Conservation (phyloP, 2,888 invertebrate genomes). For the Rhamnusium bicolor region DNA sequence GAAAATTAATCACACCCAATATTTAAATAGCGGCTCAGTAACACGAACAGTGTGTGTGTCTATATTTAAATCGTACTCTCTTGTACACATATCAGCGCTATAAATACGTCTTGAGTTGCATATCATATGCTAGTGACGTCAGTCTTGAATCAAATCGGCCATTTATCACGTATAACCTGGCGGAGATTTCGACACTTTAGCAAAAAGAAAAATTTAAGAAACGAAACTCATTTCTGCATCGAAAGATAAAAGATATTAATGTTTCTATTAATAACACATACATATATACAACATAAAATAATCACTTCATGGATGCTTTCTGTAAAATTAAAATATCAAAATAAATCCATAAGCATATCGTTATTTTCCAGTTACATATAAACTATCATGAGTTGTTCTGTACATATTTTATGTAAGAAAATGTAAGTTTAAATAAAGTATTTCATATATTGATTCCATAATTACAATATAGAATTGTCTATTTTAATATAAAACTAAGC, state of each 20-base stretch:
- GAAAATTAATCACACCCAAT: conserved; percentile 22
- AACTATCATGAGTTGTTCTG: too few relatives aligned
- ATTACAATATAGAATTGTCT: too few relatives aligned
- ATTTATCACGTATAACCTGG: conserved; percentile 34
- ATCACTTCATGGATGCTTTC: background rate
- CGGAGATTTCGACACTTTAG: background rate
- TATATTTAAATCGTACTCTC: conserved; percentile 55
- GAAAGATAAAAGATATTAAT: conserved; percentile 1
- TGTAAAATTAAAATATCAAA: too few relatives aligned
- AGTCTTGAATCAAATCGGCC: conserved; percentile 42
- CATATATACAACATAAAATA: background rate
- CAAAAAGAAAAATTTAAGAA: background rate
- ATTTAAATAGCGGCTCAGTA: conserved; percentile 50
- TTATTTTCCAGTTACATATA: too few relatives aligned
- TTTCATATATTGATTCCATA: too few relatives aligned
- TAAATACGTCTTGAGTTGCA: conserved; percentile 58
- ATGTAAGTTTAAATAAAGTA: too few relatives aligned
- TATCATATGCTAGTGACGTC: conserved; percentile 57
- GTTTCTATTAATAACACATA: background rate
- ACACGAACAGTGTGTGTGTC: conserved; percentile 49
- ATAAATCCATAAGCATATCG: too few relatives aligned
- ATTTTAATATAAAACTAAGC: too few relatives aligned
- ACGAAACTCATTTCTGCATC: background rate
- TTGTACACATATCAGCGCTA: conserved; percentile 56
- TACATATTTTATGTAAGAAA: too few relatives aligned